Base-by-base conservation (phyloP, 2,888 invertebrate species). In the Melanostoma mellinum region DNA sequence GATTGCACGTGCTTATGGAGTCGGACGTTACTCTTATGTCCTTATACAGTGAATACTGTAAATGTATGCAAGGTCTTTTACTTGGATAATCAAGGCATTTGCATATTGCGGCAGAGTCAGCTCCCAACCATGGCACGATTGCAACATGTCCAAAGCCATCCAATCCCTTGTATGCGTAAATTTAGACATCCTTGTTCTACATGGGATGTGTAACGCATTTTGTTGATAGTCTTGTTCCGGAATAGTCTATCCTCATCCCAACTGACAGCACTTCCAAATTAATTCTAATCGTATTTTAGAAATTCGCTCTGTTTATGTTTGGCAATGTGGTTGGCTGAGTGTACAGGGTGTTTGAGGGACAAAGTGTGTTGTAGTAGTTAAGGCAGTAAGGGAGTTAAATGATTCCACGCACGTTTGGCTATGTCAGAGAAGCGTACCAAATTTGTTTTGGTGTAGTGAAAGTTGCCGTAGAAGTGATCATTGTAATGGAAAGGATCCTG, bases 221-320 rank as follows among this genome's bases (percentile, higher is more conserved):
- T 52, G 33, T 35, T 63, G 61, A 58, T 44, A 6, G 38, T 50
- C 53, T 33, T 74, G 65, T 63, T 46, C 52, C 58, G 61, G 20
- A 35, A 46, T 52, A 65, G 33, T 40, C 60, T 56, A 20, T 20
- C 20, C 32, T 40, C 36, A 30, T 42, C 30, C 40, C 42, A 33
- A 44, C 33, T 71, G 63, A 74, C 69, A 79, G 69, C 60, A 67
- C 58, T 84, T 69, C 74, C 74, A 84, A 79, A 79, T 74, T 84
- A 84, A 79, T 84, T 84, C 78, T 74, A 84, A 84, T 84, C 74
- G 84, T 67, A 71, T 84, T 78, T 84, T 35, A 65, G 69, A 74
- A 69, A 78, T 79, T 84, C 50, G 46, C 78, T 74, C 20, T 78
- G 78, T 78, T 78, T 74, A 74, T 60, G 63, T 65, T 77, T 68